These are phyloP conservation scores for Chloropsis cyanopogon DNA, from an alignment of 2,113 vertebrate species.

Conservation along the genomic window DNA sequence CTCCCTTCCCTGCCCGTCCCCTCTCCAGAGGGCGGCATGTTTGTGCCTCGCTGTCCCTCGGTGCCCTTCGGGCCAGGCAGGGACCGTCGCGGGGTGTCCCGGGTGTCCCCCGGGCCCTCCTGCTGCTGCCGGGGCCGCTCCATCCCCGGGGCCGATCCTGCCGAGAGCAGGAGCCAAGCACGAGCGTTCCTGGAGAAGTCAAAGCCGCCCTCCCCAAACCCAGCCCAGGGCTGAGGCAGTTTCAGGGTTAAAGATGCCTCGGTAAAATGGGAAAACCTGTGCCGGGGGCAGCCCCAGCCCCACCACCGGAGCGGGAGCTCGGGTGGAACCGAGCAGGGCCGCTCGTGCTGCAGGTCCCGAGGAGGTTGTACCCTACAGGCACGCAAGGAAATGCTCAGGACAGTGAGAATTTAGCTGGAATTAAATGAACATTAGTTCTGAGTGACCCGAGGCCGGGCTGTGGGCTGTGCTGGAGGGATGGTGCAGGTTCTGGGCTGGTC, in stretches of 20 bases:
- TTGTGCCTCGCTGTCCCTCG: neutral
- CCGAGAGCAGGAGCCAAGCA: neutral
- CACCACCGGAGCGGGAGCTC: rapidly evolving
- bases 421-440: rapidly evolving
- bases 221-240: neutral
- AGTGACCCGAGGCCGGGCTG: neutral
- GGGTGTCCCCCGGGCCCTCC: neutral
- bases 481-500: neutral
- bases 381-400: neutral
- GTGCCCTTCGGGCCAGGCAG: neutral
- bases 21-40: rapidly evolving
- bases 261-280: neutral
- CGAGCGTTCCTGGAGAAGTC: neutral
- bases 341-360: neutral
- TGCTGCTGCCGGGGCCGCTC: too few species aligned
- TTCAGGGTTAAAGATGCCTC: neutral
- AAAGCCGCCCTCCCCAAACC: rapidly evolving
- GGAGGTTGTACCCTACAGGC: rapidly evolving
- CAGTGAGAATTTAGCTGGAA: neutral
- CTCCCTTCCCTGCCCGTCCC: neutral
- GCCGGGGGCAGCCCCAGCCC: neutral
- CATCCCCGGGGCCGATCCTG: too few species aligned
- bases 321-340: neutral
- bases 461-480: neutral
- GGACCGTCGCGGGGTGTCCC: neutral